A percentile compares a stretch with the other conserved stretches of the same genome.
phyloP scores from a whole-genome alignment of 2,113 vertebrate genomes.

The Scophthalmus maximus region DNA sequence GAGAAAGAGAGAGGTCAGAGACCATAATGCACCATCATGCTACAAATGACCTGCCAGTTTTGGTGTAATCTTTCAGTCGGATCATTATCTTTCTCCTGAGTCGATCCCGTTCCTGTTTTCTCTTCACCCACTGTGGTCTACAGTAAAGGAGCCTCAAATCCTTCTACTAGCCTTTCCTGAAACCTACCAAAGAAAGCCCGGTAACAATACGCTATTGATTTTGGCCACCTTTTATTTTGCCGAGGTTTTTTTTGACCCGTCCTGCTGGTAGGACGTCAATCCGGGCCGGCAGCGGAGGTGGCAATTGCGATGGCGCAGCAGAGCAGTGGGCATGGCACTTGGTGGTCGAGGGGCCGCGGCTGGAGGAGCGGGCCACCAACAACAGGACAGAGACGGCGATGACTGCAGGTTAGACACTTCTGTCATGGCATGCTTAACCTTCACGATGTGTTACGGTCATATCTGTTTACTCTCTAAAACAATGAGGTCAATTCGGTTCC shows the following conservation, averaged over 20 bases:
- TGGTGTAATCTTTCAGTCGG: constrained; percentile 72
- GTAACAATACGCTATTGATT: constrained; percentile 68
- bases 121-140: neutral
- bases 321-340: neutral
- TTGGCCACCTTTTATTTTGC: constrained; percentile 54
- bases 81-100: constrained; percentile 62
- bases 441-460: too few species aligned
- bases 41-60: constrained; percentile 82
- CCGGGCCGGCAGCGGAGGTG: neutral
- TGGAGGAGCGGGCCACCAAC: neutral
- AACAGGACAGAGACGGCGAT: neutral
- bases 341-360: neutral
- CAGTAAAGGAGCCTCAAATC: neutral
- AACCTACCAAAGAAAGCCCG: neutral
- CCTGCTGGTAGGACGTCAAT: neutral
- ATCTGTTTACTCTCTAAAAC: too few species aligned
- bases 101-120: constrained; percentile 38
- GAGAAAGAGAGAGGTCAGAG: neutral
- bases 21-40: constrained; percentile 74
- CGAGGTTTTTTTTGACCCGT: neutral
- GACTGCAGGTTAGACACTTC: neutral
- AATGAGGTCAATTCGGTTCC: too few species aligned
- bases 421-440: neutral
- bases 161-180: neutral
- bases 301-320: neutral